These are phyloP conservation scores for Camponotus vicinus DNA, from an alignment of 1,140 invertebrate genomes.

Conservation along the genomic window DNA sequence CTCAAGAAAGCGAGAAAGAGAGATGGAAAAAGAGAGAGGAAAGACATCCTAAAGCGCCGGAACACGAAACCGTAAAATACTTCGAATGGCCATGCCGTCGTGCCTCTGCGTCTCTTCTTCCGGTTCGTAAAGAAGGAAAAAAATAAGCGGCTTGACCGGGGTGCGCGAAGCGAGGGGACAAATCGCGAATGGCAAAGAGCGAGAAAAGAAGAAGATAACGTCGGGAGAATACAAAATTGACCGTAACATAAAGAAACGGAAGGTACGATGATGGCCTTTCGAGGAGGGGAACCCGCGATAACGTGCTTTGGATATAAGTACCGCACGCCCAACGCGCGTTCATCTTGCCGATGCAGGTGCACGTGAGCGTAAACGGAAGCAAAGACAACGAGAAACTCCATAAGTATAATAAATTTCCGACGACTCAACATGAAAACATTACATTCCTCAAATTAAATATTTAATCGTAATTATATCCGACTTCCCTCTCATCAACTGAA, in stretches of 20 bases:
- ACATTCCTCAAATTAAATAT: not conserved
- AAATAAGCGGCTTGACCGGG: slow-evolving; percentile 57
- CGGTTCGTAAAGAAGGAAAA: slow-evolving; percentile 56
- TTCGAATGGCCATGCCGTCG: slow-evolving; percentile 34
- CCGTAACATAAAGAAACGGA: slow-evolving; percentile 73
- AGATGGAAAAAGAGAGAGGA: too few species aligned
- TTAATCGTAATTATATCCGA: not conserved
- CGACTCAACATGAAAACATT: not conserved
- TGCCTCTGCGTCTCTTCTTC: slow-evolving; percentile 37
- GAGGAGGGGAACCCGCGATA: slow-evolving; percentile 66
- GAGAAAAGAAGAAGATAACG: slow-evolving; percentile 59
- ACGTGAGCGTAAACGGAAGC: slow-evolving; percentile 20
- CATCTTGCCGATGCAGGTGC: slow-evolving; percentile 36
- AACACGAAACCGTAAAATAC: slow-evolving; percentile 68
- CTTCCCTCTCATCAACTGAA: not conserved
- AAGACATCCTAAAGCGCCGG: not conserved
- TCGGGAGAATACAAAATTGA: slow-evolving; percentile 71
- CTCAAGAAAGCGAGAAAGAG: not conserved
- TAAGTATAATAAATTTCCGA: not conserved
- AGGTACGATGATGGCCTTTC: slow-evolving; percentile 67
- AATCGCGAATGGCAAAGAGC: not conserved
- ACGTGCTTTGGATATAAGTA: slow-evolving; percentile 72
- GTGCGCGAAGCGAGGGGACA: not conserved
- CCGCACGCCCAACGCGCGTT: slow-evolving; percentile 42
- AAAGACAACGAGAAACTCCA: not conserved